These are phyloP conservation scores for Perdita meconis DNA, from an alignment of 2,888 invertebrate genomes.

Conservation along the genomic window DNA sequence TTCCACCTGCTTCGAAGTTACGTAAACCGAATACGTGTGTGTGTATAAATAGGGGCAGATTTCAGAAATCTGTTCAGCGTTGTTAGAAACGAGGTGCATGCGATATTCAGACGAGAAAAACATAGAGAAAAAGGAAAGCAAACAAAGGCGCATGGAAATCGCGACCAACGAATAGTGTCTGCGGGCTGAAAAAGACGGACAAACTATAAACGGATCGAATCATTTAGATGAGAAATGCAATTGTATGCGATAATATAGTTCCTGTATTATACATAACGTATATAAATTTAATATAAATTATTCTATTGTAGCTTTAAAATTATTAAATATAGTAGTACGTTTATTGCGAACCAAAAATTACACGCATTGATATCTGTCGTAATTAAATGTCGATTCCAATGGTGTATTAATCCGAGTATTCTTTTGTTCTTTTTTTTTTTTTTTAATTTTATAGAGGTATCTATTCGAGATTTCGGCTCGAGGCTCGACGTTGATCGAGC, in stretches of 20 bases:
- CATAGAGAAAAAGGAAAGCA: background rate
- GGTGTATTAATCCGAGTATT: background rate
- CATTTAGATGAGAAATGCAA: conserved; percentile 71
- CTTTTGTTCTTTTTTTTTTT: no score
- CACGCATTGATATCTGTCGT: conserved; percentile 35
- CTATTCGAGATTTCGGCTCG: background rate
- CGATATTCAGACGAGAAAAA: background rate
- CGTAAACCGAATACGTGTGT: background rate
- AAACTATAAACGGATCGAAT: conserved; percentile 56
- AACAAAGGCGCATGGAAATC: background rate
- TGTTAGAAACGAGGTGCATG: conserved; percentile 9
- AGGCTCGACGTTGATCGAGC: conserved; percentile 15
- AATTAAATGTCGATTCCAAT: conserved; percentile 34
- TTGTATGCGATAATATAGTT: conserved; percentile 73
- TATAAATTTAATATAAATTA: conserved; percentile 70
- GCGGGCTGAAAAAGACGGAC: conserved; percentile 18
- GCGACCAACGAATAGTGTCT: conserved; percentile 8
- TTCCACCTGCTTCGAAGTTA: conserved; percentile 19
- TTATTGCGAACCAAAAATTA: conserved; percentile 44
- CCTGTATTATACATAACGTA: conserved; percentile 77
- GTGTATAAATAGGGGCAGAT: background rate
- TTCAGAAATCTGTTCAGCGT: no score
- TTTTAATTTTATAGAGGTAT: no score
- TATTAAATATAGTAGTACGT: conserved; percentile 40
- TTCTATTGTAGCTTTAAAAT: conserved; percentile 68